Evolutionary conservation across 92 coral and sea anemone species (phyloP), one percentile per base, ranked within the genome.

Genomic region (Actinernus sp.): DNA sequence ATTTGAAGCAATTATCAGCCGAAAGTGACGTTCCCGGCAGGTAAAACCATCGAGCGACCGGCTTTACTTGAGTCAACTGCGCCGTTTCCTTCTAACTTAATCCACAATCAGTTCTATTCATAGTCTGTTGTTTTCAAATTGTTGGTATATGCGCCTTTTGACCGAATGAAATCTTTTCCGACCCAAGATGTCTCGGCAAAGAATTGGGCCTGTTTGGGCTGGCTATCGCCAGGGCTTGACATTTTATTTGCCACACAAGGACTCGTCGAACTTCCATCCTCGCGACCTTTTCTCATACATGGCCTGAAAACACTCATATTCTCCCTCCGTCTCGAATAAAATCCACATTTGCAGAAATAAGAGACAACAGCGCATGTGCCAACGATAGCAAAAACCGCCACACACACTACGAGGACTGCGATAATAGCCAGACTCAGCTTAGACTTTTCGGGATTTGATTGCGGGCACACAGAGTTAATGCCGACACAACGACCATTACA

Each of bases 401-500:
- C 49, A 32, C 81, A 76, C 31, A 69, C 49, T 1, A 71, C 85
- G 16, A 84, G 26, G 7, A 84, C 69, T 2, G 85, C 85, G 34
- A 84, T 84, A 4, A 68, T 59, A 0, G 79, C 65, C 7, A 58
- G 18, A 61, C 76, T 84, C 11, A 84, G 73, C 27, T 34, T 65
- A 4, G 58, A 44, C 9, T 51, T 63, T 18, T 46, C 34, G 0
- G 58, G 13, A 14, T 24, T 34, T 31, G 13, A 43, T 21, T 54
- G 64, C 14, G 55, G 78, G 17, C 78, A 70, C 8, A 70, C 61
- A 7, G 44, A 4, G 57, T 57, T 46, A 26, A 70, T 50, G 4
- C 58, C 63, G 9, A 69, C 69, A n/a, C 90, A 84, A 36, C 32
- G 56, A 11, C 84, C 78, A n/a, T 76, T 69, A 58, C 90, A 84